Evolutionary conservation across 2,113 vertebrate species (phyloP).

Genomic region (Tapirus terrestris): DNA sequence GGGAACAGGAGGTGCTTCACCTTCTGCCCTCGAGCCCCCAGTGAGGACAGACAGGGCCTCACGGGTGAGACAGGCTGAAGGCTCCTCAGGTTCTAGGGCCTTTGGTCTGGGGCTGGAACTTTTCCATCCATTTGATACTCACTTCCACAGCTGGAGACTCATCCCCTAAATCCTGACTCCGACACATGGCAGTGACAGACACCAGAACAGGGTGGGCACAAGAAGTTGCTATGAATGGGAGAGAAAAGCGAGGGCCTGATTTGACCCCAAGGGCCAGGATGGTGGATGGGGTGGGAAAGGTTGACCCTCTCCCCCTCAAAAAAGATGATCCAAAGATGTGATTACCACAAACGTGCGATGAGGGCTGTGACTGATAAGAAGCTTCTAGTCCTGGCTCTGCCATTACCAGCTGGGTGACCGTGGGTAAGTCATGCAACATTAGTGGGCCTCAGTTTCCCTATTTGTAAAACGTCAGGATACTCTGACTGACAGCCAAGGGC

Average conservation of each 20-base stretch:
- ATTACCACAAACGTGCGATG: not conserved
- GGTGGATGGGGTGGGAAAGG: fast-evolving
- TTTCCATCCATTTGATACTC: not conserved
- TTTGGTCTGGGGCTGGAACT: not conserved
- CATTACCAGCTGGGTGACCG: not conserved
- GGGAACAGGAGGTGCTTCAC: not conserved
- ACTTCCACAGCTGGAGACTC: not conserved
- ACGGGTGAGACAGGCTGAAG: not conserved
- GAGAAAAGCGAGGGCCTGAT: not conserved
- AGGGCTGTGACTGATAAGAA: not conserved
- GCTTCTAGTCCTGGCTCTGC: not conserved
- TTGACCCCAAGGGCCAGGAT: not conserved
- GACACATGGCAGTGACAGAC: not conserved
- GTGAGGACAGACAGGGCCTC: not conserved
- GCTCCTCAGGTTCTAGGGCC: not conserved
- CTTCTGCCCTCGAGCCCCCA: not conserved
- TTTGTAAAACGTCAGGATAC: not conserved
- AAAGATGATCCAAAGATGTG: not conserved
- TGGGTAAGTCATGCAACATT: not conserved
- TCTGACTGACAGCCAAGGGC: not conserved
- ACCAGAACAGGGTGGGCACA: too few relatives aligned
- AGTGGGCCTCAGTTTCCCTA: not conserved
- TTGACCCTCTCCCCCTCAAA: not conserved
- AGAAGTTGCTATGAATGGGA: not conserved
- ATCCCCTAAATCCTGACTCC: not conserved